phyloP scores from a whole-genome alignment of 1,140 invertebrate species.

The Rhopalosiphum padi region DNA sequence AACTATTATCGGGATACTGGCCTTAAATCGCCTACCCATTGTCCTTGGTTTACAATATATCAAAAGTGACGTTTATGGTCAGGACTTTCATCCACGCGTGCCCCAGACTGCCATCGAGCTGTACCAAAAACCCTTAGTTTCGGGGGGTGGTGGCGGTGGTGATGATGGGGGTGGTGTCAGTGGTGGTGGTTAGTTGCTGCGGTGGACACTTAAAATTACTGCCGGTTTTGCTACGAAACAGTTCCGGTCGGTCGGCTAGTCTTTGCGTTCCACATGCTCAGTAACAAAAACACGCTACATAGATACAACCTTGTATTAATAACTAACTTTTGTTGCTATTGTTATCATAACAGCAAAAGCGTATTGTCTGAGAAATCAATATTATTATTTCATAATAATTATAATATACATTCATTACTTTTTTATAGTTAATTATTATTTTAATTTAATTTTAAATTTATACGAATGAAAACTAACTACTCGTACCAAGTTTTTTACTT shows the following conservation, averaged over 20 bases:
- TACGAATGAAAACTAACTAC: background rate
- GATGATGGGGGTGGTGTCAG: too few relatives aligned
- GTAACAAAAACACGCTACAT: background rate
- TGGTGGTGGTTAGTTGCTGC: background rate
- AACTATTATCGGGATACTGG: slow-evolving; percentile 16
- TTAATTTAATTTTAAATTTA: background rate
- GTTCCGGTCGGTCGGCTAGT: background rate
- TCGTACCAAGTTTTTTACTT: background rate
- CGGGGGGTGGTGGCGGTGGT: too few relatives aligned
- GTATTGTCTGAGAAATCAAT: background rate
- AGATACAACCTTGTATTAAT: slow-evolving; percentile 4
- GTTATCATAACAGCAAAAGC: background rate
- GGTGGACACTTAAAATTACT: slow-evolving; percentile 47
- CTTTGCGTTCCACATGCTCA: background rate
- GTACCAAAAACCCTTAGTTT: slow-evolving; percentile 31
- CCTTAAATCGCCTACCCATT: slow-evolving; percentile 33
- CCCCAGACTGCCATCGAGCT: background rate
- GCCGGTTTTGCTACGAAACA: slow-evolving; percentile 30
- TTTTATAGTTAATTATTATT: background rate
- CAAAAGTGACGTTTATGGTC: slow-evolving; percentile 51
- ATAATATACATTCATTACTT: background rate
- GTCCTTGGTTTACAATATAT: slow-evolving; percentile 34
- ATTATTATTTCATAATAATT: too few relatives aligned
- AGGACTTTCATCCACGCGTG: slow-evolving; percentile 10
- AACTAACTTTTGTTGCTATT: slow-evolving; percentile 12